Percentiles rank a stretch among this genome's conserved stretches.
Evolutionary conservation across 2,888 invertebrate species (phyloP).

Genomic region (Lymantria dispar): DNA sequence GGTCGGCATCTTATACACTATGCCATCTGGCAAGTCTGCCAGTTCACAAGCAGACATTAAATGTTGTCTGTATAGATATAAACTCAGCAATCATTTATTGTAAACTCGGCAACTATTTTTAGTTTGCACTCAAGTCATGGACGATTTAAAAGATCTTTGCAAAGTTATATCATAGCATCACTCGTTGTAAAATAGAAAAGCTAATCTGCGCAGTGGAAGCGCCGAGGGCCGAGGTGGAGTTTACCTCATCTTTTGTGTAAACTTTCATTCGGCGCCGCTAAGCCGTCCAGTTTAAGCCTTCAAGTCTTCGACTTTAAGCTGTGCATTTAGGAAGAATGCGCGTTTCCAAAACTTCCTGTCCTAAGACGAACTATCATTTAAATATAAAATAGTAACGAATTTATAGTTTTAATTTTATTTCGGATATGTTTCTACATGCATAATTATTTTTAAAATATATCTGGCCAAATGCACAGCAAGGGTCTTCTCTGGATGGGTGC

Average conservation of each 20-base stretch:
- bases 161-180: conserved; percentile 16
- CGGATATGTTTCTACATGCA: no score
- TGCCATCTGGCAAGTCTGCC: no score
- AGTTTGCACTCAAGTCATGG: not conserved
- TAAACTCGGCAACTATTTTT: not conserved
- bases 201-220: conserved; percentile 42
- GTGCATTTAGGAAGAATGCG: conserved; percentile 26
- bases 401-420: no score
- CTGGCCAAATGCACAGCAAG: no score
- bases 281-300: conserved; percentile 50
- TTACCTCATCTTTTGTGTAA: conserved; percentile 63
- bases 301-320: conserved; percentile 34
- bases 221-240: conserved; percentile 40
- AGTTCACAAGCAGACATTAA: no score
- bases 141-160: not conserved
- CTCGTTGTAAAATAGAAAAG: conserved; percentile 37
- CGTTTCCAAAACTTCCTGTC: conserved; percentile 3
- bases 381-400: no score
- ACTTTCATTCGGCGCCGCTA: conserved; percentile 61
- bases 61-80: no score
- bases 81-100: no score
- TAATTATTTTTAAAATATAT: no score
- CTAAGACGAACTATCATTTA: no score
- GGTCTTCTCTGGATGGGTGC: no score
- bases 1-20: no score